These are phyloP conservation scores for Bubalus kerabau DNA, from an alignment of 2,113 vertebrate species.

Conservation along the genomic window DNA sequence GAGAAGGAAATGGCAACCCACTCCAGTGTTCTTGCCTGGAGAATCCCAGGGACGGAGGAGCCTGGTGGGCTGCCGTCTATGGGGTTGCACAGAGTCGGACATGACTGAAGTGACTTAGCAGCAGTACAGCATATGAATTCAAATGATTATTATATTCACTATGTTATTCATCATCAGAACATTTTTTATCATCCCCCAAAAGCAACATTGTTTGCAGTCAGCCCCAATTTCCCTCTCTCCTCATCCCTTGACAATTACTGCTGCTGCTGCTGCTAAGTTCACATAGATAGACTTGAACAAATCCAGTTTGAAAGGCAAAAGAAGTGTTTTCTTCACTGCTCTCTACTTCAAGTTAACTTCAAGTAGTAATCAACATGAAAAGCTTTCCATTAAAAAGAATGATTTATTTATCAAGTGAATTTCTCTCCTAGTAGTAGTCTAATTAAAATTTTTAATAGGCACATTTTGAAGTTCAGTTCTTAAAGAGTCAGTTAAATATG, in stretches of 20 bases:
- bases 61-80: no score
- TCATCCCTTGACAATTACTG: background rate
- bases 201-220: background rate
- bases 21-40: no score
- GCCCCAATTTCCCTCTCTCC: background rate
- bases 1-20: no score
- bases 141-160: background rate
- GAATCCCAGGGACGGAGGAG: no score
- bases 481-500: constrained; percentile 36
- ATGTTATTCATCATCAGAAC: background rate
- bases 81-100: background rate
- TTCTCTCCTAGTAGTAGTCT: background rate
- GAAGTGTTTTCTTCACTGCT: background rate
- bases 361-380: background rate
- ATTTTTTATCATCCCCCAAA: background rate
- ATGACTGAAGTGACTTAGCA: background rate
- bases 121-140: background rate
- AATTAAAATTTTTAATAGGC: constrained; percentile 12
- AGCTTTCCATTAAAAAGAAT: constrained; percentile 19
- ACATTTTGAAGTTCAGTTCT: constrained; percentile 17
- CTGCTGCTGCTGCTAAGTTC: no score
- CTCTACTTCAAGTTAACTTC: background rate
- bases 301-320: background rate
- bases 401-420: constrained; percentile 61
- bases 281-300: background rate